These are phyloP conservation scores for Teleogryllus occipitalis DNA, from an alignment of 1,140 invertebrate genomes.

Conservation along the genomic window DNA sequence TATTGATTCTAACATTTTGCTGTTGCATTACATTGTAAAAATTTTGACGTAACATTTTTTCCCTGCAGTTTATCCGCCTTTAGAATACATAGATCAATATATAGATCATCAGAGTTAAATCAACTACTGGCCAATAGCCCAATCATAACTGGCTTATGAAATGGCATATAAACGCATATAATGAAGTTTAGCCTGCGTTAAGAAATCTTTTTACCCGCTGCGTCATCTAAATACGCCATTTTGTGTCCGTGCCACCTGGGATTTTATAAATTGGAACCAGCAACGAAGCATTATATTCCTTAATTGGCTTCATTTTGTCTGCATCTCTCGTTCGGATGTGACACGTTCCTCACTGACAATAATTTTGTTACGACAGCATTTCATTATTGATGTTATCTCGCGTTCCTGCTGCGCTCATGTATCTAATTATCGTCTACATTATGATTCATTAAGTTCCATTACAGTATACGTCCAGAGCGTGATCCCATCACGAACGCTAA, in stretches of 20 bases:
- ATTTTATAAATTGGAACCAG: background rate
- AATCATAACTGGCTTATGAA: no score
- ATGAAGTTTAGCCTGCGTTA: background rate
- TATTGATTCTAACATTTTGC: no score
- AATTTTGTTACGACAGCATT: background rate
- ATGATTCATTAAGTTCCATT: background rate
- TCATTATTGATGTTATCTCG: conserved; percentile 5
- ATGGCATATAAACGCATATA: no score
- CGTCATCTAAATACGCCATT: background rate
- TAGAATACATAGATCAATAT: no score
- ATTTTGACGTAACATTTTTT: no score
- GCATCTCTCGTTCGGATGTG: background rate
- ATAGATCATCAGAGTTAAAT: no score
- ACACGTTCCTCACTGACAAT: conserved; percentile 1
- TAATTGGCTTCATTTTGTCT: conserved; percentile 1
- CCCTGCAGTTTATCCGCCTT: no score
- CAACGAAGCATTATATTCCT: background rate
- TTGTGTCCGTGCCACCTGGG: background rate
- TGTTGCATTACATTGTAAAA: no score
- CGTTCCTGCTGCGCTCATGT: background rate
- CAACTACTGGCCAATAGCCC: no score
- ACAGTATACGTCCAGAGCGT: background rate
- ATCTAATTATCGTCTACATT: background rate
- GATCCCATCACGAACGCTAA: background rate
- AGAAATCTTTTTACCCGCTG: background rate